Evolutionary conservation across 2,113 vertebrate species (phyloP).

Genomic region (Melanotaenia duboulayi): DNA sequence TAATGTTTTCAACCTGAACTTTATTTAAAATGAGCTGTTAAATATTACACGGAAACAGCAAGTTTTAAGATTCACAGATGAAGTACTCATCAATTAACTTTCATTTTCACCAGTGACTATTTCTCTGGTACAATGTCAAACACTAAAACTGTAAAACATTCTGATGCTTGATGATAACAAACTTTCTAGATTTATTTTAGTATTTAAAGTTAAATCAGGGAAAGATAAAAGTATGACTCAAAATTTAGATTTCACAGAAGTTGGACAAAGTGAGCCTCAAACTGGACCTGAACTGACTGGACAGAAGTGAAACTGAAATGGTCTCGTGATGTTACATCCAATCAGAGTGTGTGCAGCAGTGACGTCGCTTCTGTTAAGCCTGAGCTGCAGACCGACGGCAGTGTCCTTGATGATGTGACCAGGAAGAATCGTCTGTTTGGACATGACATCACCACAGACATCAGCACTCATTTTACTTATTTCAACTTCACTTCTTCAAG

Average conservation of each 20-base stretch:
- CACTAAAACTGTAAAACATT: background rate
- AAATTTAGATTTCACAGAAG: background rate
- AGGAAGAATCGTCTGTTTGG: background rate
- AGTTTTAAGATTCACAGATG: background rate
- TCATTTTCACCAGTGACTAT: background rate
- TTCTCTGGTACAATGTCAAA: background rate
- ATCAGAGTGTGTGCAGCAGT: too few species aligned
- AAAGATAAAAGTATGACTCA: background rate
- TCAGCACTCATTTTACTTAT: background rate
- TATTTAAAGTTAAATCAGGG: background rate
- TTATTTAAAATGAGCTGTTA: slow-evolving; percentile 6
- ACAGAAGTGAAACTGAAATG: background rate
- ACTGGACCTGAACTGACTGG: background rate
- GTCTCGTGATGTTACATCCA: background rate
- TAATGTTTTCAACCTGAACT: slow-evolving; percentile 12
- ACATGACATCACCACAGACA: background rate
- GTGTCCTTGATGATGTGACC: too few species aligned
- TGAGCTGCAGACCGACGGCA: too few species aligned
- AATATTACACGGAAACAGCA: background rate
- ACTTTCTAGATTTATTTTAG: slow-evolving; percentile 9
- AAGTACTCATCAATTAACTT: background rate
- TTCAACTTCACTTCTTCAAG: background rate
- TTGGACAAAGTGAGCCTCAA: background rate
- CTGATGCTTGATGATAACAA: background rate
- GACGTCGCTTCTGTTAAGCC: background rate